A percentile compares a stretch with the other conserved stretches of the same genome.
phyloP scores from a whole-genome alignment of 2,797 vertebrate species.

The Pangasius larnaudii region DNA sequence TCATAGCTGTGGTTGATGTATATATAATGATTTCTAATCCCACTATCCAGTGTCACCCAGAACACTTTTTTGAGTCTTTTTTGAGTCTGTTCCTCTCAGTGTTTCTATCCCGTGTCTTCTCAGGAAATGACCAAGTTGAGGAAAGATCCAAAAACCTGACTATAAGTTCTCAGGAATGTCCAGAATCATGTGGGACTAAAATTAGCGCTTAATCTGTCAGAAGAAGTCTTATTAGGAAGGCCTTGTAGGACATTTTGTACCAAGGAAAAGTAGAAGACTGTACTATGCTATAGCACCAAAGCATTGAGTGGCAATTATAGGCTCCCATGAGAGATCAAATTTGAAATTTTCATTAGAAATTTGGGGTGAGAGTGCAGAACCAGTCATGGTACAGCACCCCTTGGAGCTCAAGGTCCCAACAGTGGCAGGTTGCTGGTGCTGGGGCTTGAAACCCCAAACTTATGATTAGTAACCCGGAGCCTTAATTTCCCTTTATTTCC shows the following conservation, averaged over 20 bases:
- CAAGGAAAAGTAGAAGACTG: neutral
- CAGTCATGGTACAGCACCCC: neutral
- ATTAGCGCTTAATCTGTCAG: neutral
- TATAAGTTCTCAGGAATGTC: too few relatives aligned
- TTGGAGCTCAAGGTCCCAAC: neutral
- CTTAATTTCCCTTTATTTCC: neutral
- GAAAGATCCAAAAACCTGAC: neutral
- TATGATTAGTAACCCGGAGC: neutral
- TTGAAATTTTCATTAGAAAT: neutral
- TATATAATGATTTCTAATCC: neutral
- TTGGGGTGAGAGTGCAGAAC: neutral
- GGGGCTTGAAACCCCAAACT: neutral
- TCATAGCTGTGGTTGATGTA: slow-evolving; percentile 10
- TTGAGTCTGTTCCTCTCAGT: neutral
- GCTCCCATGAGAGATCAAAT: neutral
- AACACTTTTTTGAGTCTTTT: neutral
- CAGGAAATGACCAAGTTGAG: neutral
- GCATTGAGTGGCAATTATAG: neutral
- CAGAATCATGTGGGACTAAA: neutral
- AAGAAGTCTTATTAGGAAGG: neutral
- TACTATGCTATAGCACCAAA: neutral
- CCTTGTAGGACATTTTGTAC: neutral
- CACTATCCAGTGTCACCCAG: neutral
- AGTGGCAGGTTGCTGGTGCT: neutral
- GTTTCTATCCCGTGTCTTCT: neutral